Percentiles rank a stretch among this genome's conserved stretches.
Evolutionary conservation across 2,797 vertebrate species (phyloP).

Genomic region (Picus viridis): DNA sequence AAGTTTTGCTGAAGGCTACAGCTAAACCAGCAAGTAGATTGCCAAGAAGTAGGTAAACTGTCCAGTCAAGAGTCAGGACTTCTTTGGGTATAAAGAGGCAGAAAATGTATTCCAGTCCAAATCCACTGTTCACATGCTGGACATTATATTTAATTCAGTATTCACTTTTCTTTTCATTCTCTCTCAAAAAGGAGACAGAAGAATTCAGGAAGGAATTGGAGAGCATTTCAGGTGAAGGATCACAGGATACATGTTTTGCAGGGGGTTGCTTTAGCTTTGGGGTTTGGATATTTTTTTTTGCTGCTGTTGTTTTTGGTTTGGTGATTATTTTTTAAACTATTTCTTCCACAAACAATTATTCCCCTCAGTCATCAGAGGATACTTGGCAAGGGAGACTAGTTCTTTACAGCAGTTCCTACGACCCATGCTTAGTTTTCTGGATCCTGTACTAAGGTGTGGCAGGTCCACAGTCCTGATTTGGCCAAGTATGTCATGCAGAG

Average conservation of each 20-base stretch:
- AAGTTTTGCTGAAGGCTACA: neutral
- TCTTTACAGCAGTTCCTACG: too few species aligned
- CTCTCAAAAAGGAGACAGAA: neutral
- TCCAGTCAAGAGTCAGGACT: neutral
- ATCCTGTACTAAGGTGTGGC: too few species aligned
- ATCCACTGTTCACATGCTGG: neutral
- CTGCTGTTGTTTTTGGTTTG: neutral
- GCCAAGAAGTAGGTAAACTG: neutral
- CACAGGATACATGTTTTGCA: neutral
- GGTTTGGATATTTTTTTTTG: accelerated
- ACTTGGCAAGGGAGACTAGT: neutral
- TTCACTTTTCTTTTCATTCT: neutral
- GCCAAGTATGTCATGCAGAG: neutral
- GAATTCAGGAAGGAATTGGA: neutral
- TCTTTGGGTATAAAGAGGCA: neutral
- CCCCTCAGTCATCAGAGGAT: neutral
- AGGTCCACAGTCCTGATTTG: neutral
- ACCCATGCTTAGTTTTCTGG: too few species aligned
- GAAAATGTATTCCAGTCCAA: neutral
- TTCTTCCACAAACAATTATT: neutral
- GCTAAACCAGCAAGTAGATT: neutral
- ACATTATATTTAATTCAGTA: neutral
- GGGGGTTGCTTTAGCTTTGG: accelerated
- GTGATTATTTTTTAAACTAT: neutral
- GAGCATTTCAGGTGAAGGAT: neutral